Evolutionary conservation across 2,888 invertebrate species (phyloP).

Genomic region (Meteorus cinctellus): DNA sequence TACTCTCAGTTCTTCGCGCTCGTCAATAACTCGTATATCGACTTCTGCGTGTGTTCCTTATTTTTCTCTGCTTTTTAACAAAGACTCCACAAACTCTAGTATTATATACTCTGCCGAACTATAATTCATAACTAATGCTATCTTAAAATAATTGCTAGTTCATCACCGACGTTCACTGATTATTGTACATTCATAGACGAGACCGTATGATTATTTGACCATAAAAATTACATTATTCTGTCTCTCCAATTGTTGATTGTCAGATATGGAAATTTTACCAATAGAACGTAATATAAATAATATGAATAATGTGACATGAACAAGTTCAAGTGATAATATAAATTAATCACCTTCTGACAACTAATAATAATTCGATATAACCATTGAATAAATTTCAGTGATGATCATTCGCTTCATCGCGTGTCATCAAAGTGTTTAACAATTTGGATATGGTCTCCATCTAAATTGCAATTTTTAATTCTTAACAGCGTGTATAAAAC

Average conservation of each 20-base stretch:
- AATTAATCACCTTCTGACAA: too few relatives aligned
- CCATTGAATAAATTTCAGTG: too few relatives aligned
- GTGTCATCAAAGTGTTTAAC: too few relatives aligned
- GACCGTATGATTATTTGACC: background rate
- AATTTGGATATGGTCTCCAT: too few relatives aligned
- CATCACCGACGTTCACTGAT: background rate
- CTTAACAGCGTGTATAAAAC: too few relatives aligned
- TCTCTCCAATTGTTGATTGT: background rate
- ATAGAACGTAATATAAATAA: background rate
- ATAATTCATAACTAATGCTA: constrained; percentile 7
- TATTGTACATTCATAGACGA: background rate
- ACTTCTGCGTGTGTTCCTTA: background rate
- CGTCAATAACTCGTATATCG: constrained; percentile 6
- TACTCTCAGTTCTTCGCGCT: constrained; percentile 6
- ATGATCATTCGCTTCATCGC: too few relatives aligned
- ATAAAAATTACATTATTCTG: background rate
- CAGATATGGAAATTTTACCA: background rate
- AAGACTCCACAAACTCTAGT: background rate
- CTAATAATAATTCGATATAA: too few relatives aligned
- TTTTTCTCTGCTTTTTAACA: constrained; percentile 1
- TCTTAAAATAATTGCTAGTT: background rate
- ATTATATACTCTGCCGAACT: background rate
- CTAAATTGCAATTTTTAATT: too few relatives aligned
- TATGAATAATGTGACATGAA: background rate
- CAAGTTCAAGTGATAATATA: too few relatives aligned